Evolutionary conservation across 2,888 invertebrate species (phyloP).

Genomic region (Malthinus seriepunctatus): DNA sequence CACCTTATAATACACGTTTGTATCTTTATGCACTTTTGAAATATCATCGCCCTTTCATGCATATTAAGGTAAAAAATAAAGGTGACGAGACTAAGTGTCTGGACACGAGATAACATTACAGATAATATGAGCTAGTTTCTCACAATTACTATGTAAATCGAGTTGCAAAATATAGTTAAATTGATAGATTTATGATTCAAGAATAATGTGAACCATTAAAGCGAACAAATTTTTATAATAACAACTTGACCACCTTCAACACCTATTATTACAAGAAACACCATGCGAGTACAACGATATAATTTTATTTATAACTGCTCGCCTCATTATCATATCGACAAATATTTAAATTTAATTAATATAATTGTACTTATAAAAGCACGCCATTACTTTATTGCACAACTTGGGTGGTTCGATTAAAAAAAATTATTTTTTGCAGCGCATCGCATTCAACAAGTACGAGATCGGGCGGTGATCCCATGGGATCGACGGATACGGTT

Average conservation of each 20-base stretch:
- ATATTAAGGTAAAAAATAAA: slow-evolving; percentile 13
- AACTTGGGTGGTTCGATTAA: not conserved
- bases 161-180: slow-evolving; percentile 39
- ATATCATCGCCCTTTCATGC: slow-evolving; percentile 12
- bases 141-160: slow-evolving; percentile 40
- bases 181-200: slow-evolving; percentile 34
- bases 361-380: not conserved
- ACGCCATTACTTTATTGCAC: not conserved
- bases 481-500: slow-evolving; percentile 62
- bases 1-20: slow-evolving; percentile 11
- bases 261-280: slow-evolving; percentile 25
- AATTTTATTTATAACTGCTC: slow-evolving; percentile 1
- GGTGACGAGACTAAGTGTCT: slow-evolving; percentile 21
- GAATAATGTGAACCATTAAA: slow-evolving; percentile 25
- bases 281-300: not conserved
- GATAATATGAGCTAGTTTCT: slow-evolving; percentile 33
- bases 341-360: not conserved
- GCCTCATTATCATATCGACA: not conserved
- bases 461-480: slow-evolving; percentile 49
- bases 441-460: slow-evolving; percentile 53
- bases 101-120: slow-evolving; percentile 32
- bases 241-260: slow-evolving; percentile 22
- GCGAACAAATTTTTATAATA: slow-evolving; percentile 10
- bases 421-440: slow-evolving; percentile 38
- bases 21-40: slow-evolving; percentile 12